Evolutionary conservation across 2,113 vertebrate genomes (phyloP).

Genomic region (Bos indicus): DNA sequence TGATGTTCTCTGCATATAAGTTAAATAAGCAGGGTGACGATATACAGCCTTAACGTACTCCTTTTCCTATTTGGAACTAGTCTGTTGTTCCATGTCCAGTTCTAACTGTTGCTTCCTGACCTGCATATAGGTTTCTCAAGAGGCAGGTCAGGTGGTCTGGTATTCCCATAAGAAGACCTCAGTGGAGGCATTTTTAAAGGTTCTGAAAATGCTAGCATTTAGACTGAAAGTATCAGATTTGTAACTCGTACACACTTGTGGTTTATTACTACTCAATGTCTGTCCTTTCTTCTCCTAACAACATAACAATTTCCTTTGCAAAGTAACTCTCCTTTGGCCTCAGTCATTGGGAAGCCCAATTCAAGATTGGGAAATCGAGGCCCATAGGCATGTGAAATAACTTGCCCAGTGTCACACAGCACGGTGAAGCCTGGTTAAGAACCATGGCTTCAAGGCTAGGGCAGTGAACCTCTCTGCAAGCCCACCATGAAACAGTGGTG

Average conservation of each 20-base stretch:
- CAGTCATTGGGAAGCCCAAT: not conserved
- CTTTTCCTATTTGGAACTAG: no score
- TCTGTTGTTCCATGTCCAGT: no score
- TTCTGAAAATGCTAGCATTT: not conserved
- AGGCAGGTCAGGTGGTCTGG: no score
- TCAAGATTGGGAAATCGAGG: not conserved
- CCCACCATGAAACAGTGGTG: not conserved
- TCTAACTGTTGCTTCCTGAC: no score
- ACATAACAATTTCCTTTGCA: not conserved
- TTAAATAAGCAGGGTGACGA: no score
- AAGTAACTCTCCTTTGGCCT: not conserved
- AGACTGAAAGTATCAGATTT: not conserved
- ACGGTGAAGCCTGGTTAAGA: not conserved
- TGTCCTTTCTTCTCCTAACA: not conserved
- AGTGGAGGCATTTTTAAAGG: not conserved
- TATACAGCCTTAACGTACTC: no score
- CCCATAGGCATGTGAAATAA: not conserved
- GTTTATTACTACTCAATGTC: not conserved
- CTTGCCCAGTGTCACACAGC: not conserved
- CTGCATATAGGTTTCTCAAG: no score
- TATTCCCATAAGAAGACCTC: not conserved
- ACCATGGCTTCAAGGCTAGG: not conserved
- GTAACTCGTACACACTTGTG: not conserved
- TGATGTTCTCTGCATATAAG: no score
- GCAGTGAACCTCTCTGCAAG: not conserved